A percentile compares a stretch with the other conserved stretches of the same genome.
phyloP scores from a whole-genome alignment of 2,797 vertebrate species.

The Iguana delicatissima region DNA sequence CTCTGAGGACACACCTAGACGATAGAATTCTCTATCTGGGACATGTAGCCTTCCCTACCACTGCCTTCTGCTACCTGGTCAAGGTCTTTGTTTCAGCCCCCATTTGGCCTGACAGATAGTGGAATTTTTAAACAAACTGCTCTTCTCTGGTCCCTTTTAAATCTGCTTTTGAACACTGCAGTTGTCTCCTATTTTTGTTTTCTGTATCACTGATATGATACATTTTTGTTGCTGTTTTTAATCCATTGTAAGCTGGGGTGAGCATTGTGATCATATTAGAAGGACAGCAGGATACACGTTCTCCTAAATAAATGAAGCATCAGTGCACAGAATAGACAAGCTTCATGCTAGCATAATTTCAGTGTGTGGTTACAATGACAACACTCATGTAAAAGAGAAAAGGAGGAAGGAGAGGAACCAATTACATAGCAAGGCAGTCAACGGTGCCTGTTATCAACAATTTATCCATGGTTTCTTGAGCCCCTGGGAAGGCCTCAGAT shows the following conservation, averaged over 20 bases:
- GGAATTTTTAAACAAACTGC: background rate
- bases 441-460: background rate
- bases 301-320: background rate
- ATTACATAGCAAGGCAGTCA: background rate
- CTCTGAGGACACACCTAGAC: background rate
- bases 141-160: background rate
- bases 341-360: background rate
- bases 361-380: background rate
- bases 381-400: background rate
- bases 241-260: background rate
- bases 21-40: background rate
- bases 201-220: background rate
- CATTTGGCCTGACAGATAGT: background rate
- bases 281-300: background rate
- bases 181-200: background rate
- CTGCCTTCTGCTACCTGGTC: background rate
- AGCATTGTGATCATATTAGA: background rate
- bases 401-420: no score
- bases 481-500: background rate
- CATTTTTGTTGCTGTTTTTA: background rate
- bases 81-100: background rate
- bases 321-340: background rate
- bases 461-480: constrained; percentile 8
- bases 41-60: background rate
- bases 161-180: background rate